Evolutionary conservation across 2,113 vertebrate species (phyloP), one percentile per base, ranked within the genome.

Genomic region (Stegastes partitus): DNA sequence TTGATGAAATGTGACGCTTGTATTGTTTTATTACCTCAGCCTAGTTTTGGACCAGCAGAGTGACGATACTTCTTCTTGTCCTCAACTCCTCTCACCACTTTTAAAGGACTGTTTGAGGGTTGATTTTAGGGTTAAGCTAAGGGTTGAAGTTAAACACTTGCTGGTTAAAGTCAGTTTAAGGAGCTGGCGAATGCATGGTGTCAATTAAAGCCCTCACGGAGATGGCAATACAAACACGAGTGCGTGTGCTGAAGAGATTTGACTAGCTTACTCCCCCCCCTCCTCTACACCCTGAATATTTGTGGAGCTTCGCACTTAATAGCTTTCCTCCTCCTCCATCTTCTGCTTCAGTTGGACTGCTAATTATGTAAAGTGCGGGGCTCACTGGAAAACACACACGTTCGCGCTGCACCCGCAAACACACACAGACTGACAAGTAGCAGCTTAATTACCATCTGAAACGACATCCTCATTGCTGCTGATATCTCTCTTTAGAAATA

Each of bases 281-380:
- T 25, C 34, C 22, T 54, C 54, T 16, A 42, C 22, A 74, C 73
- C 2, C 55, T 19, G 55, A 66, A 87, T 80, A 79, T 86, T 77
- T 76, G 77, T 78, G 45, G 82, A 84, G 80, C 84, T 79, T 76
- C 74, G 56, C 77, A 74, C 55, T 78, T 87, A 89, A 92, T 88
- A 89, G 87, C 82, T 82, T 84, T 79, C 78, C 81, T 91, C 86
- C 81, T 84, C 68, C 68, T 82, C 82, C 57, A 67, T 93, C 84
- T 85, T 87, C 81, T 70, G 49, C 89, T 84, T 79, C 79, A 87
- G 79, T 90, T 89, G 89, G 68, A 84, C 74, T 82, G 79, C 79
- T 93, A 93, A 93, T 93, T 94, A 93, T 92, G 88, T 81, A 85
- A 92, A 91, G 73, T 86, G 87, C 5, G 2, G 62, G 49, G 69